A percentile compares a stretch with the other conserved stretches of the same genome.
These are phyloP conservation scores for Rana temporaria DNA, from an alignment of 2,113 vertebrate species.

Conservation along the genomic window DNA sequence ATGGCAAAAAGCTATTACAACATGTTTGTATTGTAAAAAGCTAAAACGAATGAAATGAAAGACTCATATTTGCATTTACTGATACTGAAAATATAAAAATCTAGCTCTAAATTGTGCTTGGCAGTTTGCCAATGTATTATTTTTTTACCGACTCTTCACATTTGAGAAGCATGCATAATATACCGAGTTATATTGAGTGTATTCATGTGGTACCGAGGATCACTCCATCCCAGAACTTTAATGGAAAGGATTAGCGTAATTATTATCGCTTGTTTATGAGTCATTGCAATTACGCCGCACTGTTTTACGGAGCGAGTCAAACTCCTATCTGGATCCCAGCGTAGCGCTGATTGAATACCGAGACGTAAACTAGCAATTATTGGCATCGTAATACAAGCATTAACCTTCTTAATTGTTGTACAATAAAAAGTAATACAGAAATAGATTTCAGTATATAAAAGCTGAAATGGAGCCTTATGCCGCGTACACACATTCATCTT, in stretches of 20 bases:
- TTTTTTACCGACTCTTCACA: background rate
- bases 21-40: no score
- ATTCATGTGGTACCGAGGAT: background rate
- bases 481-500: no score
- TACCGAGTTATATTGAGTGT: background rate
- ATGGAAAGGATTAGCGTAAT: background rate
- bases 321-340: background rate
- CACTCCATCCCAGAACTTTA: background rate
- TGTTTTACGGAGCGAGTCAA: background rate
- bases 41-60: no score
- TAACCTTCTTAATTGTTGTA: no score
- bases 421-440: no score
- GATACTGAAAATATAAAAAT: background rate
- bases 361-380: no score
- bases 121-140: background rate
- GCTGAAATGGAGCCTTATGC: no score
- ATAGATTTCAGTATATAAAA: no score
- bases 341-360: no score
- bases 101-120: background rate
- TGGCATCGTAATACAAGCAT: no score
- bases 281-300: background rate
- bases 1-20: no score
- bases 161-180: background rate
- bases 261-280: background rate
- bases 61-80: no score